Conservation (phyloP, 2,797 vertebrate genomes). For the Cyprinella venusta region DNA sequence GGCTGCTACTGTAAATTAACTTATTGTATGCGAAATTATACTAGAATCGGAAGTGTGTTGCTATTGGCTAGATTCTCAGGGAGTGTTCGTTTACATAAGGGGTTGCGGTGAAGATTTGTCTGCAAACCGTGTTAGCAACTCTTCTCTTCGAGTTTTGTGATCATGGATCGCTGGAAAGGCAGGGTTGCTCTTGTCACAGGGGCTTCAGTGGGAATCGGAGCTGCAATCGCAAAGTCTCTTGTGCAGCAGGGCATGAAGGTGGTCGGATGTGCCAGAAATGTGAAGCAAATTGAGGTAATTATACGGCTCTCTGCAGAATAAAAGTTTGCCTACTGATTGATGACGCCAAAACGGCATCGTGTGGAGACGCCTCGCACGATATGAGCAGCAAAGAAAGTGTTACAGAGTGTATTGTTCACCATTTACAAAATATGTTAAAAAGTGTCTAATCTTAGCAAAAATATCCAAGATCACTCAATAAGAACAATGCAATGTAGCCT, state of each 20-base stretch:
- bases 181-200: conserved; percentile 87
- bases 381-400: too few species aligned
- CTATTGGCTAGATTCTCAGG: conserved; percentile 1
- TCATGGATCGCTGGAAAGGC: conserved; percentile 86
- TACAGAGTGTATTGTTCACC: not conserved
- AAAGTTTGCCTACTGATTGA: not conserved
- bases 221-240: conserved; percentile 79
- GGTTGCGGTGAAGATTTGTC: not conserved
- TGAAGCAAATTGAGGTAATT: conserved; percentile 83
- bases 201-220: conserved; percentile 86
- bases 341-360: not conserved
- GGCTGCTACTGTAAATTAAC: not conserved
- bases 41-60: not conserved
- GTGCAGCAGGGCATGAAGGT: conserved; percentile 85
- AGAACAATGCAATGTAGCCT: not conserved
- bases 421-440: not conserved
- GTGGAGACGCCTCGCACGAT: too few species aligned
- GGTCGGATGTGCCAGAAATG: conserved; percentile 84
- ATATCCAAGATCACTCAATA: not conserved
- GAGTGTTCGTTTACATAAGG: not conserved
- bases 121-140: not conserved
- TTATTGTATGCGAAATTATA: not conserved
- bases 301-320: not conserved
- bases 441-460: not conserved
- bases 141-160: not conserved